Evolutionary conservation across 1,140 invertebrate species (phyloP).

Genomic region (Wasmannia auropunctata): DNA sequence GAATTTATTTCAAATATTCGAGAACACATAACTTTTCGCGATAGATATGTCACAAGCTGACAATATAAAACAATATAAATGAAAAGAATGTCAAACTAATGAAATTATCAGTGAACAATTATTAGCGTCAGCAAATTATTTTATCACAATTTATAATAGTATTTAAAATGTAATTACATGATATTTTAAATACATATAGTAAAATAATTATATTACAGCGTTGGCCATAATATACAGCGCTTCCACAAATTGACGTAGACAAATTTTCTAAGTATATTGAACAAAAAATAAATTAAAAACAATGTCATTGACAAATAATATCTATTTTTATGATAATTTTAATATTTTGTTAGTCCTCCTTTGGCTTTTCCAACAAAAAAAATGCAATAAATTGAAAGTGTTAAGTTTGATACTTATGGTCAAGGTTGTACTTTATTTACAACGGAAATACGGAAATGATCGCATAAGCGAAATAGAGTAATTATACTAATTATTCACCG

Average conservation of each 20-base stretch:
- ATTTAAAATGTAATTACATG: neutral
- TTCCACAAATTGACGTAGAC: too few species aligned
- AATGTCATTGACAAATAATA: too few species aligned
- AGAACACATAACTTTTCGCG: neutral
- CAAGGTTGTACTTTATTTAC: neutral
- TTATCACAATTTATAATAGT: neutral
- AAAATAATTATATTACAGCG: conserved; percentile 1
- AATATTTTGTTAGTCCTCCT: too few species aligned
- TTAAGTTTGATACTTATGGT: too few species aligned
- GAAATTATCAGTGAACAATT: neutral
- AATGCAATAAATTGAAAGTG: too few species aligned
- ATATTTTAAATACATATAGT: neutral
- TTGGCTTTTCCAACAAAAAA: too few species aligned
- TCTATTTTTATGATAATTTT: too few species aligned
- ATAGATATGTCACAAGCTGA: neutral
- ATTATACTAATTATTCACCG: neutral
- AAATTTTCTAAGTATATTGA: too few species aligned
- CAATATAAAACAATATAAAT: neutral
- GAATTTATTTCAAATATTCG: neutral
- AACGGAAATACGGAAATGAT: neutral
- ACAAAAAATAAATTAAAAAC: too few species aligned
- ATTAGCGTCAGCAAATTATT: neutral
- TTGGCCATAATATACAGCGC: too few species aligned
- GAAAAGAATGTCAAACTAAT: neutral
- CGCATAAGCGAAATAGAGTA: neutral